A percentile compares a stretch with the other conserved stretches of the same genome.
phyloP scores from a whole-genome alignment of 2,888 invertebrate species.

The Phlogophora meticulosa region DNA sequence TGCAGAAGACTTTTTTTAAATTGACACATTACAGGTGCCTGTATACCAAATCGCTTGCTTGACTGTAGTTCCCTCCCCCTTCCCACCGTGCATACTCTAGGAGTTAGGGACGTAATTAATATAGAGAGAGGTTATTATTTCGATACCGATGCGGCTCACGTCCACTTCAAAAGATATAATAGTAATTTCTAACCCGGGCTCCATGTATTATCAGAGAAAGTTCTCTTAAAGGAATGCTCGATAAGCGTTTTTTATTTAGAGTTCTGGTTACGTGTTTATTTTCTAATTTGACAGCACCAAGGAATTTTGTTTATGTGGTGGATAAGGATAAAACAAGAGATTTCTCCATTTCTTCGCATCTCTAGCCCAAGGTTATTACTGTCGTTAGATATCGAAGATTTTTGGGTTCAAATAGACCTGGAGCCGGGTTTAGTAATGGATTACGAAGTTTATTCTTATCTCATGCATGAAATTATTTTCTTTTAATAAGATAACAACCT shows the following conservation, averaged over 20 bases:
- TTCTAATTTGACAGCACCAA: constrained; percentile 61
- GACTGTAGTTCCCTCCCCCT: constrained; percentile 73
- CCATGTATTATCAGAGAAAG: constrained; percentile 87
- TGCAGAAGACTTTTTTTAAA: too few relatives aligned
- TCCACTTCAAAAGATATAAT: constrained; percentile 76
- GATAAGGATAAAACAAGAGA: constrained; percentile 38
- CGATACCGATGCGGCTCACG: constrained; percentile 74
- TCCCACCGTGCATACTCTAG: constrained; percentile 77
- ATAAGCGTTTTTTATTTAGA: constrained; percentile 68
- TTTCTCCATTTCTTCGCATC: constrained; percentile 19
- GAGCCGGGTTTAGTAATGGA: constrained; percentile 1
- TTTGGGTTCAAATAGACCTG: constrained; percentile 13
- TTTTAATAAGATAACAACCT: constrained; percentile 22
- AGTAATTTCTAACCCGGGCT: constrained; percentile 75
- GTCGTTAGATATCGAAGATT: constrained; percentile 19
- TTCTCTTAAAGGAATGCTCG: constrained; percentile 77
- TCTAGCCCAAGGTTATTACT: neutral
- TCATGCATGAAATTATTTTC: constrained; percentile 11
- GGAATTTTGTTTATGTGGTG: constrained; percentile 40
- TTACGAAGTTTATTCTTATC: constrained; percentile 7
- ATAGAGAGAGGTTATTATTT: constrained; percentile 87
- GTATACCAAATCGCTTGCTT: constrained; percentile 1
- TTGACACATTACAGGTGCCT: too few relatives aligned
- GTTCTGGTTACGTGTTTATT: constrained; percentile 62
- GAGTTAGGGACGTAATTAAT: constrained; percentile 82